Percentiles rank a stretch among this genome's conserved stretches.
These are phyloP conservation scores for Hypomecis atomaria DNA, from an alignment of 2,888 invertebrate genomes.

Conservation along the genomic window DNA sequence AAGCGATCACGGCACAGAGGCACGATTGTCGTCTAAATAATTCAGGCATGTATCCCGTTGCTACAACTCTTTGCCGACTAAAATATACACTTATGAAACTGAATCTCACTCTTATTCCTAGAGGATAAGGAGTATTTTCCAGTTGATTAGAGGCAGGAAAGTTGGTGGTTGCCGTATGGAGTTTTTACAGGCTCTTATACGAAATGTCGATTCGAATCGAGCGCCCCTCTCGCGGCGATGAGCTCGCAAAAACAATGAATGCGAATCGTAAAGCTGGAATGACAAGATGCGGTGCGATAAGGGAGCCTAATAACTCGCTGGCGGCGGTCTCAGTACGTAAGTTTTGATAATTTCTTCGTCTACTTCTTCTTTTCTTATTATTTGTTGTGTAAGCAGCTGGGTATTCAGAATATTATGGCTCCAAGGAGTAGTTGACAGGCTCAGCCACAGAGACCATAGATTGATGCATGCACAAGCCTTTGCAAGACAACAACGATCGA, in stretches of 20 bases:
- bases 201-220: constrained; percentile 80
- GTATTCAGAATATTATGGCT: too few species aligned
- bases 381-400: too few species aligned
- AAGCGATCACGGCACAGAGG: constrained; percentile 79
- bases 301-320: constrained; percentile 62
- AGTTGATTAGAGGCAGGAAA: neutral
- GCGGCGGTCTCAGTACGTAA: constrained; percentile 22
- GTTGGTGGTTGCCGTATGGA: constrained; percentile 54
- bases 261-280: constrained; percentile 69
- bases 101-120: constrained; percentile 34
- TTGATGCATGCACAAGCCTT: too few species aligned
- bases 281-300: constrained; percentile 73
- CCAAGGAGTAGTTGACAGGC: too few species aligned
- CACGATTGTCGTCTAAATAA: constrained; percentile 83
- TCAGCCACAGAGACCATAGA: too few species aligned
- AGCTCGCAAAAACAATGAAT: constrained; percentile 76
- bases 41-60: constrained; percentile 76
- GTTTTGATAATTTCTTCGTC: neutral
- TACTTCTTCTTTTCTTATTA: too few species aligned
- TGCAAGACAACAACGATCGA: too few species aligned
- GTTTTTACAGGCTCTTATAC: constrained; percentile 81
- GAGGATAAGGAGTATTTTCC: constrained; percentile 43
- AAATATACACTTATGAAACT: constrained; percentile 25
- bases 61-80: constrained; percentile 60
- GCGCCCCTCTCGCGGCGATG: constrained; percentile 55